These are phyloP conservation scores for Micromesistius poutassou DNA, from an alignment of 2,797 vertebrate genomes.

Conservation along the genomic window DNA sequence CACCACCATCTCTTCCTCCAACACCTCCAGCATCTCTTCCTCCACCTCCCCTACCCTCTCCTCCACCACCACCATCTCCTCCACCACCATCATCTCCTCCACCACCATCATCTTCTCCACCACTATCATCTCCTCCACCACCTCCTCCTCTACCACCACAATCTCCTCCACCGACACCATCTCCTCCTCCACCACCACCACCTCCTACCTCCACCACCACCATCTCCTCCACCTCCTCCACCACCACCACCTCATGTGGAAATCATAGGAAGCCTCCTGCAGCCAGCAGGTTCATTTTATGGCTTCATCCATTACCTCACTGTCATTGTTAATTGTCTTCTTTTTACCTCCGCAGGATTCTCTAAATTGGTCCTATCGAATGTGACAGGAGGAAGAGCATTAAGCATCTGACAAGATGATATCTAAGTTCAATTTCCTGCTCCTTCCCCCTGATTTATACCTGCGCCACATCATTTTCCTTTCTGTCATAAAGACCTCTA, in stretches of 20 bases:
- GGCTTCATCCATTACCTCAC: constrained; percentile 99
- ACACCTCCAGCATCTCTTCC: too few species aligned
- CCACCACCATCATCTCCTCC: background rate
- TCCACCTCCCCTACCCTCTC: too few species aligned
- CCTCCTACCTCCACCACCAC: background rate
- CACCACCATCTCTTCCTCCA: background rate
- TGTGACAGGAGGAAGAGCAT: constrained; percentile 99
- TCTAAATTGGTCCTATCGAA: constrained; percentile 99
- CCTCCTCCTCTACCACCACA: constrained; percentile 25
- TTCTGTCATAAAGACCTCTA: constrained; percentile 99
- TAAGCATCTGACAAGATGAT: constrained; percentile 99
- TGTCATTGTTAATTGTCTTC: constrained; percentile 99
- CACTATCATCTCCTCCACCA: constrained; percentile 83
- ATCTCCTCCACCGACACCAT: background rate
- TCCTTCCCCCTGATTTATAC: constrained; percentile 99
- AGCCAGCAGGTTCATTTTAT: constrained; percentile 99
- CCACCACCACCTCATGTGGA: constrained; percentile 84
- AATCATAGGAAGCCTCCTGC: constrained; percentile 98
- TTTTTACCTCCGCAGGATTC: constrained; percentile 99
- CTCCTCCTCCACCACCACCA: background rate
- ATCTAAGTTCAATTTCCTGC: constrained; percentile 99
- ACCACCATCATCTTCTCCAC: background rate
- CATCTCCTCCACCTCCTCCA: background rate
- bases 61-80: too few species aligned
- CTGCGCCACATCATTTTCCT: constrained; percentile 99